phyloP scores from a whole-genome alignment of 2,113 vertebrate species.

The Solenodon paradoxus region DNA sequence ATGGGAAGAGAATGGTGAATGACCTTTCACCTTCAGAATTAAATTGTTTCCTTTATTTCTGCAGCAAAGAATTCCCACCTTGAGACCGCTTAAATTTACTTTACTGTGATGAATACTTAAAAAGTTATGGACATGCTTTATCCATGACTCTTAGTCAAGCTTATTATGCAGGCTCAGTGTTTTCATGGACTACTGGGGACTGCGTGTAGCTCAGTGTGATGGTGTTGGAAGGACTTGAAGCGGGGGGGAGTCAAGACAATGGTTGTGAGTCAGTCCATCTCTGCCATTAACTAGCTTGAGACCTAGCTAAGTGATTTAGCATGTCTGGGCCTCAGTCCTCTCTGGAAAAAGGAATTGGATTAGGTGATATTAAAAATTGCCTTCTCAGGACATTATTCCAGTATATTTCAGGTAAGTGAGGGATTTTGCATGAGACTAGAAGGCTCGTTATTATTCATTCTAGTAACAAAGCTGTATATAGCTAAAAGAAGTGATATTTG shows the following conservation, averaged over 20 bases:
- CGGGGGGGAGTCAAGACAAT: background rate
- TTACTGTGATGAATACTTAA: background rate
- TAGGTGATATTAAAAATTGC: background rate
- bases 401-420: background rate
- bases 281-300: background rate
- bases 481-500: background rate
- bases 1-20: background rate
- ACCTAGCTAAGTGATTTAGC: background rate
- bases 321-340: background rate
- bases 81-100: background rate
- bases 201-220: background rate
- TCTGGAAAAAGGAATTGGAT: background rate
- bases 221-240: background rate
- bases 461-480: background rate
- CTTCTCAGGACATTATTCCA: background rate
- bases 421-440: background rate
- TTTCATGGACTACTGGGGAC: background rate
- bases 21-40: background rate
- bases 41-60: background rate
- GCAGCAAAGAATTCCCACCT: background rate
- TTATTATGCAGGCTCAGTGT: background rate
- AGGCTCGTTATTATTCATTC: conserved; percentile 11
- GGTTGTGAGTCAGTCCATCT: background rate
- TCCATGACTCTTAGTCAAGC: background rate
- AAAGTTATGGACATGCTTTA: background rate